Base-by-base conservation (phyloP, 2,888 invertebrate species). In the Mythimna pallens region DNA sequence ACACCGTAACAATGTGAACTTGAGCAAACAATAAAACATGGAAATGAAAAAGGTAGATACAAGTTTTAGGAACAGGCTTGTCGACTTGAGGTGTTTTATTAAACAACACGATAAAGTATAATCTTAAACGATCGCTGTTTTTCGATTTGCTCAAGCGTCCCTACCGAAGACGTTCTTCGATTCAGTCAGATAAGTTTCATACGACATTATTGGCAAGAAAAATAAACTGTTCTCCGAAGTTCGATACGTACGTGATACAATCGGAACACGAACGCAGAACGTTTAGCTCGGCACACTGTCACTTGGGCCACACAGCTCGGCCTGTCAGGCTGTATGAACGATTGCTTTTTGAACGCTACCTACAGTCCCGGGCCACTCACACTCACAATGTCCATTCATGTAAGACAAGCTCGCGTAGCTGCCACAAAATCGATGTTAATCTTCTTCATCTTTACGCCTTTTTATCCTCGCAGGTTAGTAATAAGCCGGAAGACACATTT, bases 311-410 rank as follows among this genome's bases (percentile, higher is more conserved):
- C 91, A 91, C 92, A 91, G 84, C 89, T 88, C 82, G 91, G 67
- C 72, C 91, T 93, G 93, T 93, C 94, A 92, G 86, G 85, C 84
- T 82, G 88, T 81, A 90, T 93, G 93, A 94, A 88, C 88, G 94
- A 94, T 94, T 84, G 90, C 86, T 88, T 90, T 92, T 91, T 89
- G 88, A 90, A 88, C 78, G 85, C 87, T 89, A 85, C 88, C 88
- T 89, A 87, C 85, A 78, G 82, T 70, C 81, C 77, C 70, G 68
- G 68, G 70, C 76, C 70, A 87, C 87, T 86, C 83, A 86, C 81
- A 79, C 87, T 76, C 84, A 90, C 89, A 88, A 83, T 88, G 84
- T 88, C 89, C 89, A 89, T 91, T 90, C 90, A 89, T 85, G 87
- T 89, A 86, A 89, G 89, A 90, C 88, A 88, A 89, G 87, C 85